phyloP scores from a whole-genome alignment of 1,140 invertebrate species.

The Belonocnema kinseyi region DNA sequence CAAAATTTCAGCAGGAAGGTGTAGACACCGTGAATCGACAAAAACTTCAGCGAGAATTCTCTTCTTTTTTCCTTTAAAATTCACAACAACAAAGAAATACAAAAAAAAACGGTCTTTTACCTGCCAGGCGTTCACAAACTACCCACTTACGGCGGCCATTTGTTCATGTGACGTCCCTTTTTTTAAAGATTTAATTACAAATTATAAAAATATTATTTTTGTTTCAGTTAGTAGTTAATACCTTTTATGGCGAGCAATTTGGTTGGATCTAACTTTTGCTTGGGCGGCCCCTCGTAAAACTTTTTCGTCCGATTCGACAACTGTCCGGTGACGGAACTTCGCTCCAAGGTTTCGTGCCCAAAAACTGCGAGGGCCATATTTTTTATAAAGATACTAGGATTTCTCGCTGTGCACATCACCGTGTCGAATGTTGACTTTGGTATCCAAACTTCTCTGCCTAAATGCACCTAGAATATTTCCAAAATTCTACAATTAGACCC shows the following conservation, averaged over 20 bases:
- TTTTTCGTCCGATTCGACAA: conserved; percentile 8
- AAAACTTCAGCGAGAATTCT: no score
- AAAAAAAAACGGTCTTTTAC: no score
- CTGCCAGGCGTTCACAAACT: no score
- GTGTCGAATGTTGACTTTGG: conserved; percentile 23
- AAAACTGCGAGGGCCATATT: conserved; percentile 22
- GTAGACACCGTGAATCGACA: no score
- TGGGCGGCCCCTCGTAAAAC: conserved; percentile 10
- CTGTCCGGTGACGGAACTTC: conserved; percentile 20
- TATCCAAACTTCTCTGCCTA: conserved; percentile 12
- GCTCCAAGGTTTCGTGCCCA: conserved; percentile 2
- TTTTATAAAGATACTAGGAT: conserved; percentile 25
- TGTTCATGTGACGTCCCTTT: no score
- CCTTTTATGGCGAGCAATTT: conserved; percentile 16
- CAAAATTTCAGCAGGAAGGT: no score
- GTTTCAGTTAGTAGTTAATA: neutral
- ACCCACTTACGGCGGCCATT: no score
- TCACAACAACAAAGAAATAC: no score
- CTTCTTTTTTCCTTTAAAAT: no score
- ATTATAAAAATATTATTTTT: no score
- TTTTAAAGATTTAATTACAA: no score
- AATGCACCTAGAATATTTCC: neutral
- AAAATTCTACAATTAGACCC: neutral
- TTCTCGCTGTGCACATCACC: conserved; percentile 10
- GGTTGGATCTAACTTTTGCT: conserved; percentile 18